Base-by-base conservation (phyloP, 2,888 invertebrate species). In the Neocrepidodera transversa region DNA sequence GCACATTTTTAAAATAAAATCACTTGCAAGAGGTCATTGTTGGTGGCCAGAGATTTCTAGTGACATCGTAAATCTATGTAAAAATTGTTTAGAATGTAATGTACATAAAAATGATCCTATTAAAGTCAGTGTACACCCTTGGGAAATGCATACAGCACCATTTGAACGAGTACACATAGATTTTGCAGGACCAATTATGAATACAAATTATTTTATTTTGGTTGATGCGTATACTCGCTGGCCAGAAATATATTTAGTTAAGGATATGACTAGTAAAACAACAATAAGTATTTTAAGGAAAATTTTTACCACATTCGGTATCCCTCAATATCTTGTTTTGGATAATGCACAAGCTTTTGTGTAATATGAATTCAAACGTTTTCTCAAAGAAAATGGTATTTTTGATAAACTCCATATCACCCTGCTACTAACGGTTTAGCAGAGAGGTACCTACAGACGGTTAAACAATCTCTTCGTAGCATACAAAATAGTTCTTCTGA, bases 111-210 rank as follows among this genome's bases (percentile, higher is more conserved):
- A 58, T 35, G 52, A 50, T 3, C 35, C 50, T 7, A 16, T 6
- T 67, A 1, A 74, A 72, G 64, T 64, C 18, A 68, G 65, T 38
- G 57, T 58, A 17, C 72, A 78, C 66, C 73, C 74, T 8, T 60
- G 63, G 28, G 77, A 79, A 57, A 61, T 71, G 38, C 78, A 76
- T 3, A 72, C 77, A 28, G 68, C 70, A 28, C 43, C 57, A 17
- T 54, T 49, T 28, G 52, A 62, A 16, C n/a, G 50, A 28, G 50
- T 62, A 4, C 54, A 58, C n/a, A 45, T 55, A 14, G 53, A 58
- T 20, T 57, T 40, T 43, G 54, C 62, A 16, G 58, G 62, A 7
- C 45, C 50, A 18, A 38, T 51, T 20, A 49, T 43, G 23, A n/a
- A n/a, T n/a, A n/a, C n/a, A n/a, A n/a, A n/a, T n/a, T 40, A 17